Conservation (phyloP, 2,888 invertebrate genomes). For the Drosophila cracens region DNA sequence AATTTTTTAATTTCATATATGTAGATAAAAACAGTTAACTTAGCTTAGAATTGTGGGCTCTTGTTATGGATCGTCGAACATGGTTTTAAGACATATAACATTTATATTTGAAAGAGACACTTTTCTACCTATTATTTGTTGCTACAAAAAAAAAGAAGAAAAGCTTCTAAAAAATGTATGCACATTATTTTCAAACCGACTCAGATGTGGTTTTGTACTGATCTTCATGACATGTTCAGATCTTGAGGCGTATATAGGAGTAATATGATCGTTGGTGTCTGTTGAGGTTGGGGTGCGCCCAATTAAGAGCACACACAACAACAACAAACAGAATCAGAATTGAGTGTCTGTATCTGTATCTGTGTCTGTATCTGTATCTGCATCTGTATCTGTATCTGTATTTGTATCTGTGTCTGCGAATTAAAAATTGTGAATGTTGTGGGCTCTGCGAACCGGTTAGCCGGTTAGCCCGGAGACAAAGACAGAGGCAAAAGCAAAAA, state of each 20-base stretch:
- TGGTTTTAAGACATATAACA: neutral
- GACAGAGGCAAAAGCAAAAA: neutral
- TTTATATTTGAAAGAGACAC: neutral
- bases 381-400: neutral
- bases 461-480: slow-evolving; percentile 2
- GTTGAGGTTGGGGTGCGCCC: neutral
- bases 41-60: neutral
- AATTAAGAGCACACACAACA: neutral
- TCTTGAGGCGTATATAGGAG: neutral
- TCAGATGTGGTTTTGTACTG: neutral
- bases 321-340: neutral
- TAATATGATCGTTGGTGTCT: neutral
- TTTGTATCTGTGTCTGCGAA: neutral
- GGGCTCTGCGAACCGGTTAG: slow-evolving; percentile 39
- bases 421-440: slow-evolving; percentile 15
- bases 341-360: neutral
- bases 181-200: neutral
- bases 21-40: neutral
- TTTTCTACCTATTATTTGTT: neutral
- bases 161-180: neutral
- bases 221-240: neutral
- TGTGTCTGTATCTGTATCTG: neutral
- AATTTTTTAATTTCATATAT: neutral
- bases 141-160: neutral
- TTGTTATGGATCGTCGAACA: neutral